These are phyloP conservation scores for Acrocyrtus sp. DNA, from an alignment of 2,888 invertebrate genomes.

Conservation along the genomic window DNA sequence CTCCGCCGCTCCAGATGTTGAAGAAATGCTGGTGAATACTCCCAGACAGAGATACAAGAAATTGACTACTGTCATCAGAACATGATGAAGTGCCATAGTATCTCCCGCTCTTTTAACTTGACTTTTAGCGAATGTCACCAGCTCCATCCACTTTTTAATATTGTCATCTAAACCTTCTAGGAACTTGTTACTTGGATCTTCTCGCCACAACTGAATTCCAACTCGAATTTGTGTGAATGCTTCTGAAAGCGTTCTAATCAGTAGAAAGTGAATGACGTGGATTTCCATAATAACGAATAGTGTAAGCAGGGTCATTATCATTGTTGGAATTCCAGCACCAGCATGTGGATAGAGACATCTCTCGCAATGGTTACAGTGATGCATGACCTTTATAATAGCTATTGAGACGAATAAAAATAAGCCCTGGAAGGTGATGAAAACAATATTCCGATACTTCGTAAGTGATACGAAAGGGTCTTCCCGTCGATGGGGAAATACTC, in stretches of 20 bases:
- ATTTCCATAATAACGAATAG: constrained; percentile 24
- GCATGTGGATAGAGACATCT: constrained; percentile 2
- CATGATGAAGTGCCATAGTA: constrained; percentile 15
- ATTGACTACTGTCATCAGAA: constrained; percentile 16
- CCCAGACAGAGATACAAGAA: constrained; percentile 34
- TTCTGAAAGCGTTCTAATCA: constrained; percentile 12
- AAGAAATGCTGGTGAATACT: constrained; percentile 14
- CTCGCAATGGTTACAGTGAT: background rate
- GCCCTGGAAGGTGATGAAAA: background rate
- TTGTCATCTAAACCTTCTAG: constrained; percentile 4
- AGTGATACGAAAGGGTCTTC: constrained; percentile 8
- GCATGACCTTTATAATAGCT: background rate
- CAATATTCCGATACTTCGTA: constrained; percentile 1
- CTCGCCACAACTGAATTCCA: too few relatives aligned
- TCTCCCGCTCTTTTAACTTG: constrained; percentile 6
- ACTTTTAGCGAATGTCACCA: background rate
- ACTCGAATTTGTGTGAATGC: constrained; percentile 17
- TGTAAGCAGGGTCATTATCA: background rate
- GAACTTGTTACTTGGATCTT: too few relatives aligned
- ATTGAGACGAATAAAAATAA: background rate
- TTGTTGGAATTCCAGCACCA: background rate
- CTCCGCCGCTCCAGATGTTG: background rate
- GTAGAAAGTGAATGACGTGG: constrained; percentile 16
- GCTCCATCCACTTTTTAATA: constrained; percentile 11
- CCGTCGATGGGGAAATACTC: constrained; percentile 1